phyloP scores from a whole-genome alignment of 2,113 vertebrate genomes.

The Jacana jacana region DNA sequence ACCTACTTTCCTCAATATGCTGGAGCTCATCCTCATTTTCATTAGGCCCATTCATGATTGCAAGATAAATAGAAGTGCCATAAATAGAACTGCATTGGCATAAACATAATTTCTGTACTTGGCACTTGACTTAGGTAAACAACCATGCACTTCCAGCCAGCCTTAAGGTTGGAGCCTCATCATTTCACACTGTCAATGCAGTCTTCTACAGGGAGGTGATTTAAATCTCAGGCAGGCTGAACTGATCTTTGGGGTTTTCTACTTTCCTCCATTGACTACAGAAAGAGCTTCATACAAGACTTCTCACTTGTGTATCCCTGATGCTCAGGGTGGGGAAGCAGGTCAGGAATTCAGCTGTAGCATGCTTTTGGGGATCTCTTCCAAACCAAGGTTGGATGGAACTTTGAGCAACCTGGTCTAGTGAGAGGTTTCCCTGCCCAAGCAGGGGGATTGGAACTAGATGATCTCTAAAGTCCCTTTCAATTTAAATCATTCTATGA shows the following conservation, averaged over 20 bases:
- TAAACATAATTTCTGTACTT: constrained; percentile 38
- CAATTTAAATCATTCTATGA: too few species aligned
- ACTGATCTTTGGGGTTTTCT: not conserved
- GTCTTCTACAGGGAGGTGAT: not conserved
- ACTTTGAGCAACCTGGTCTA: too few species aligned
- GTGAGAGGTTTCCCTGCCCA: too few species aligned
- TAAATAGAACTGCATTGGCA: constrained; percentile 39
- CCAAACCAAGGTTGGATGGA: too few species aligned
- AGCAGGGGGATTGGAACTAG: too few species aligned
- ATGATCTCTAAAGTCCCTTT: too few species aligned
- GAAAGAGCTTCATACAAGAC: not conserved
- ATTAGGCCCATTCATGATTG: not conserved
- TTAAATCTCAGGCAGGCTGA: not conserved
- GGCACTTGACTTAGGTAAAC: constrained; percentile 25
- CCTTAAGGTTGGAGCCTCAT: not conserved
- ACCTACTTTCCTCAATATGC: constrained; percentile 14
- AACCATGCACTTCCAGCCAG: not conserved
- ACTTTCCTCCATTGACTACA: not conserved
- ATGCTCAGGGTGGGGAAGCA: accelerated
- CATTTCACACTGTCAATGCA: not conserved
- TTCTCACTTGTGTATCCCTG: not conserved
- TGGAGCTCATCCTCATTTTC: constrained; percentile 22
- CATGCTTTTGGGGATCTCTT: not conserved
- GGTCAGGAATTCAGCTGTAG: not conserved
- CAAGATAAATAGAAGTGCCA: not conserved